Base-by-base conservation (phyloP, 2,888 invertebrate genomes). In the Platycheirus rosarum region DNA sequence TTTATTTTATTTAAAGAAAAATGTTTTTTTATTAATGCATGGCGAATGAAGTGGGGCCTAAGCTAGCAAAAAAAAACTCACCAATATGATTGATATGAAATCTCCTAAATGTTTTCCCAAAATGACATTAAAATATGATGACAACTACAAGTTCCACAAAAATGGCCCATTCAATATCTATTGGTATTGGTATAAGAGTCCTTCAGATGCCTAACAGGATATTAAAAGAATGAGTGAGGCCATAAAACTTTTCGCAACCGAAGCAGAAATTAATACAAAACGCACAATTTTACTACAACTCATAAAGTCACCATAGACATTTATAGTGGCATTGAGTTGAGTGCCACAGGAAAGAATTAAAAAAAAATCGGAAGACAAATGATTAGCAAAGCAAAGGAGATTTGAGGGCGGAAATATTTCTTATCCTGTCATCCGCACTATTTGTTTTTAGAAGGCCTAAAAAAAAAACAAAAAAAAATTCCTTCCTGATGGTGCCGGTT, bases 241-340 rank as follows among this genome's bases (percentile, higher is more conserved):
- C 11, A 37, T 44, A 35, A 75, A 60, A 75, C 53, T 60, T 76
- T 70, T 29, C 69, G 70, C 80, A 80, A 76, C 65, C 55, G 29
- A 76, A 76, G 75, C 80, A 75, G 51, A 80, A 80, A 80, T 80
- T 80, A 80, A 76, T 75, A 70, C 80, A 80, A 80, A 80, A 66
- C 76, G 76, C 76, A 44, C 60, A 80, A 70, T 80, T 80, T 80
- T 80, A 80, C 76, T 80, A 55, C 71, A 8, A 9, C 40, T 51
- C 80, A 80, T 80, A 80, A 80, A 80, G 66, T 66, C 75, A 69
- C 69, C 69, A 55, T 53, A 49, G 65, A 71, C 53, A 57, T 48
- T 49, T 29, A 75, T 29, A 70, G 65, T 69, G 76, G 76, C 70
- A 69, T 57, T 53, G 35, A 20, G 35, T 70, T 18, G 51, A 60